Evolutionary conservation across 1,140 invertebrate species (phyloP).

Genomic region (Pseudobourletiella spinata): DNA sequence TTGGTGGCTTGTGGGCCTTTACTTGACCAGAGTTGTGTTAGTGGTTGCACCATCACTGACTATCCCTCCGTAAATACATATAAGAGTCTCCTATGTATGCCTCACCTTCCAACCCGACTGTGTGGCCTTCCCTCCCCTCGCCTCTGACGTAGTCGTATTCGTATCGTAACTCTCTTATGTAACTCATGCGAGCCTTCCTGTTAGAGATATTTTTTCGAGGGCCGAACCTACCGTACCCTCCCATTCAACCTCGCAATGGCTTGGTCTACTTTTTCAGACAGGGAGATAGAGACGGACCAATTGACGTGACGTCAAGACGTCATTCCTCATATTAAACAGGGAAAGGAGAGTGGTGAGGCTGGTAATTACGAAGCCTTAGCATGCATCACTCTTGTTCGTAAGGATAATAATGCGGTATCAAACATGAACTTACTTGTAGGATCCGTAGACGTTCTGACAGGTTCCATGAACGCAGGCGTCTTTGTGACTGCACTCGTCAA

Average conservation of each 20-base stretch:
- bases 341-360: too few species aligned
- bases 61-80: neutral
- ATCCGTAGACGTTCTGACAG: conserved; percentile 80
- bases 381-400: too few species aligned
- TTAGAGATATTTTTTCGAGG: neutral
- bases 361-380: too few species aligned
- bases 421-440: conserved; percentile 76
- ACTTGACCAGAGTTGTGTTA: too few species aligned
- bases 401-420: too few species aligned
- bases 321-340: neutral
- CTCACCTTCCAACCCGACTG: neutral
- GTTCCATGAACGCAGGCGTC: conserved; percentile 67
- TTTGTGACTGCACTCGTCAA: conserved; percentile 67
- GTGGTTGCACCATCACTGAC: neutral
- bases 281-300: neutral
- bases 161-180: neutral
- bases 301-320: neutral
- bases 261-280: neutral
- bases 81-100: neutral
- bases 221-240: too few species aligned
- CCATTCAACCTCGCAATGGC: too few species aligned
- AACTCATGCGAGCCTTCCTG: neutral
- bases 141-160: too few species aligned
- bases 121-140: neutral
- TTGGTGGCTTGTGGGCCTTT: too few species aligned